Evolutionary conservation across 1,140 invertebrate species (phyloP), one percentile per base, ranked within the genome.

Genomic region (Campodea augens): DNA sequence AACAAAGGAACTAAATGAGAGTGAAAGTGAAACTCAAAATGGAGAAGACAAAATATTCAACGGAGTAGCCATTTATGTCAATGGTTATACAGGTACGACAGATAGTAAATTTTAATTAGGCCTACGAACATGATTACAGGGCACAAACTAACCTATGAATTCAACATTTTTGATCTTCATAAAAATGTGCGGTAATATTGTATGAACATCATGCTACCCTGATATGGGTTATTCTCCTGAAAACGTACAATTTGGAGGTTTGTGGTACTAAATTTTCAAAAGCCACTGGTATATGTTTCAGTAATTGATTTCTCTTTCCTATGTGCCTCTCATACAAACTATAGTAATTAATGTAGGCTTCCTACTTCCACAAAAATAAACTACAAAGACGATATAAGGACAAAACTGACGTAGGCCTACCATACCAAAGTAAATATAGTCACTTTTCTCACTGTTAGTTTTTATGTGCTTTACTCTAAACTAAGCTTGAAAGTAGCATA

Each of bases 1-100:
- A 12, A 55, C 51, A 41, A 62, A 60, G 39, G 64, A 70, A 53
- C 62, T 65, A 51, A 44, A 53, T 22, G 25, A 56, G 20, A 44
- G 39, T 23, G n/a, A n/a, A n/a, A n/a, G n/a, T n/a, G n/a, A n/a
- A n/a, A n/a, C n/a, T n/a, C 22, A 32, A 18, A 41, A 55, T 58
- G 49, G 57, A 64, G 56, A 42, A 64, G 19, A 71, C 67, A 21
- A 60, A 49, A 72, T 92, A 45, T 91, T 97, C 57, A 60, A 69
- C 45, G 87, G 81, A 0, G 68, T 96, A 46, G 72, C 81, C 38
- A 88, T 97, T 54, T 88, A 82, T 66, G 86, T 96, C 0, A 93
- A 96, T 68, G 91, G 91, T 1, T 82, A 82, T 49, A 92, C 89
- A 46, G 72, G 80, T 74, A 60, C 32, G 46, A 39, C 15, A 19